These are phyloP conservation scores for Neomonachus schauinslandi DNA, from an alignment of 2,113 vertebrate species.

Conservation along the genomic window DNA sequence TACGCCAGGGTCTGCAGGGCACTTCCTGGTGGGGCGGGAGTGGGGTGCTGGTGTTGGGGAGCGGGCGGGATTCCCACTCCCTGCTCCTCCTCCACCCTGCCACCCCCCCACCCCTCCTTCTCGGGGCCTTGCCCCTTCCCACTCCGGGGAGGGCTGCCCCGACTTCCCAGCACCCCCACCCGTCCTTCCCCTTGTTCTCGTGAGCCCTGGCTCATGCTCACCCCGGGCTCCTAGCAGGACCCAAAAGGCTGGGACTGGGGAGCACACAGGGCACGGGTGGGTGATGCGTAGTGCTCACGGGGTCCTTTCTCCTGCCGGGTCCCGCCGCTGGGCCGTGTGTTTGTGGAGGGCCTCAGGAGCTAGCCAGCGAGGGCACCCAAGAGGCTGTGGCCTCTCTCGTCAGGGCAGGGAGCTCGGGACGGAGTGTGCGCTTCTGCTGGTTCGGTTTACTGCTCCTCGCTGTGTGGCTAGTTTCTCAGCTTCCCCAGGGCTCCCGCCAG, in stretches of 20 bases:
- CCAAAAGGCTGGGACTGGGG: background rate
- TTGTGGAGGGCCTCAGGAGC: background rate
- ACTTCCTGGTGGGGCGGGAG: background rate
- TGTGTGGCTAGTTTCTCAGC: background rate
- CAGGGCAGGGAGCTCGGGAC: background rate
- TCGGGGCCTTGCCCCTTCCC: background rate
- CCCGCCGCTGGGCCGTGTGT: background rate
- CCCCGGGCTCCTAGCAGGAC: background rate
- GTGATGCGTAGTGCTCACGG: background rate
- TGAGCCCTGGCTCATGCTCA: background rate
- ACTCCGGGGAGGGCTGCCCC: background rate
- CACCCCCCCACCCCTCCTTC: background rate
- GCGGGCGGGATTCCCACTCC: background rate
- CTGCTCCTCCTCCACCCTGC: background rate
- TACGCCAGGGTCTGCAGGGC: background rate
- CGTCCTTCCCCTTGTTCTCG: background rate
- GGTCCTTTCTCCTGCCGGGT: background rate
- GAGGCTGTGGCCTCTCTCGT: accelerated
- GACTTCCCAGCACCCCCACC: background rate
- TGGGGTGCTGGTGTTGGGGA: background rate
- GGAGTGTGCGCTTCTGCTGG: background rate
- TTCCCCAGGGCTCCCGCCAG: background rate
- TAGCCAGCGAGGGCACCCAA: no score
- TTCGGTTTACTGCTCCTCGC: background rate
- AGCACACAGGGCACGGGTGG: accelerated